A percentile compares a stretch with the other conserved stretches of the same genome.
These are phyloP conservation scores for Cybosia mesomella DNA, from an alignment of 2,888 invertebrate genomes.

Conservation along the genomic window DNA sequence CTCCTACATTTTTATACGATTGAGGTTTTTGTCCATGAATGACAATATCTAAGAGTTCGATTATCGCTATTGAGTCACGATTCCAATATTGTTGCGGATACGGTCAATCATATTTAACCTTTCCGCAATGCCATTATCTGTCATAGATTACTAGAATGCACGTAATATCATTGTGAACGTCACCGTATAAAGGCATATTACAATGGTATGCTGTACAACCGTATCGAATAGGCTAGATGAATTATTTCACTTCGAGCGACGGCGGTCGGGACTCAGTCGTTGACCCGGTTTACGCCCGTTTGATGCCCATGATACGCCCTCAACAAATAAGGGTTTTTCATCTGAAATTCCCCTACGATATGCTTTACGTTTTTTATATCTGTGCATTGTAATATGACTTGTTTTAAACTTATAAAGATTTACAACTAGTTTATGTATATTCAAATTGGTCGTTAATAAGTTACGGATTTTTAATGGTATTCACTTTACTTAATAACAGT, in stretches of 20 bases:
- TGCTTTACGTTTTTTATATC: conserved; percentile 10
- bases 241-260: conserved; percentile 68
- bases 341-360: conserved; percentile 24
- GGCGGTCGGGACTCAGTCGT: conserved; percentile 70
- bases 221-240: conserved; percentile 72
- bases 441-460: no score
- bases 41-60: conserved; percentile 14
- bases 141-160: conserved; percentile 43
- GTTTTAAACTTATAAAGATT: not conserved
- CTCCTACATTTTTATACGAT: conserved; percentile 31
- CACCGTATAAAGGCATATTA: conserved; percentile 35
- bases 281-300: conserved; percentile 70
- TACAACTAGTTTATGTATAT: not conserved
- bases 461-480: no score
- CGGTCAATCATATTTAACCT: conserved; percentile 27
- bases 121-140: conserved; percentile 30
- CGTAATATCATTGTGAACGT: conserved; percentile 41
- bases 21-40: conserved; percentile 21
- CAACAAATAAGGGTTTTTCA: conserved; percentile 51
- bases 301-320: conserved; percentile 59
- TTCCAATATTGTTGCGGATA: conserved; percentile 26
- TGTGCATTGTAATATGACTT: not conserved
- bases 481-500: no score
- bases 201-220: conserved; percentile 47
- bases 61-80: conserved; percentile 25